Evolutionary conservation across 2,888 invertebrate species (phyloP).

Genomic region (Thymelicus sylvestris): DNA sequence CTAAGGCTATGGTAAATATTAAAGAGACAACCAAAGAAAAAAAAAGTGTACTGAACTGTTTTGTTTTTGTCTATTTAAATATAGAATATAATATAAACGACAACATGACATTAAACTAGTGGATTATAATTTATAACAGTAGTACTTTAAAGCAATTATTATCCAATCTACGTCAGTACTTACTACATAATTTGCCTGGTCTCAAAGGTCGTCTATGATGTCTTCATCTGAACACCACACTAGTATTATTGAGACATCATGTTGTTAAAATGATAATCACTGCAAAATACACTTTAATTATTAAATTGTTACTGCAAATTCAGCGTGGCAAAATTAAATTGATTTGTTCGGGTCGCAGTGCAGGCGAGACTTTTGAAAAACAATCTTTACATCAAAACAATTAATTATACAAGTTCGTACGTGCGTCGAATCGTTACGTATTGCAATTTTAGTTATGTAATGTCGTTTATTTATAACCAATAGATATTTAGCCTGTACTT

Average conservation of each 20-base stretch:
- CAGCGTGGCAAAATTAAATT: neutral
- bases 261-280: neutral
- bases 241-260: neutral
- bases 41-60: too few relatives aligned
- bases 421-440: too few relatives aligned
- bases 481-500: too few relatives aligned
- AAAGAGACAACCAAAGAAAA: too few relatives aligned
- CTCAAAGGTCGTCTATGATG: neutral
- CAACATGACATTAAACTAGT: neutral
- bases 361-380: too few relatives aligned
- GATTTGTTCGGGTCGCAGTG: neutral
- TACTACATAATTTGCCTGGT: neutral
- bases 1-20: too few relatives aligned
- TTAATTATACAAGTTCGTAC: too few relatives aligned
- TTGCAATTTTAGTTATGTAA: too few relatives aligned
- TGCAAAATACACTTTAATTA: neutral
- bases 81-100: neutral
- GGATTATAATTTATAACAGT: neutral
- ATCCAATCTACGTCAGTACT: neutral
- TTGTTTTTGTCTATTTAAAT: neutral
- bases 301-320: neutral
- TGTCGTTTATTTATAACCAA: too few relatives aligned
- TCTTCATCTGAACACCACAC: neutral
- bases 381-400: too few relatives aligned
- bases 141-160: neutral